These are phyloP conservation scores for Erithacus rubecula DNA, from an alignment of 2,797 vertebrate species.

Conservation along the genomic window DNA sequence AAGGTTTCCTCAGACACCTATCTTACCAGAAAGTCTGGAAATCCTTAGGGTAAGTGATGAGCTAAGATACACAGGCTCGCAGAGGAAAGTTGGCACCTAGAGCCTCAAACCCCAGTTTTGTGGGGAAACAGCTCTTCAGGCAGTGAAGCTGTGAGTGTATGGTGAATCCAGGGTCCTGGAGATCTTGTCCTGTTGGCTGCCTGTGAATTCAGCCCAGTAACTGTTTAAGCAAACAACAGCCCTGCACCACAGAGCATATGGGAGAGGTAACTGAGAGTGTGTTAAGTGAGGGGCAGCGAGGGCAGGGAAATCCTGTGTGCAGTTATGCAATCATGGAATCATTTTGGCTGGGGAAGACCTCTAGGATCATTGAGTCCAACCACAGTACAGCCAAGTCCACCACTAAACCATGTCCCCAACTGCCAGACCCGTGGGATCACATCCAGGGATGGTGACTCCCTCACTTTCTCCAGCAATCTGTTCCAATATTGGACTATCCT, in stretches of 20 bases:
- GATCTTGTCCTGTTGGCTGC: background rate
- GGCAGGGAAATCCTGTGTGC: background rate
- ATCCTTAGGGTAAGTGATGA: background rate
- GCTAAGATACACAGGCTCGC: background rate
- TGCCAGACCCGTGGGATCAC: too few relatives aligned
- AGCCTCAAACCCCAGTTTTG: background rate
- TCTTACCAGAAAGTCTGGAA: conserved; percentile 1
- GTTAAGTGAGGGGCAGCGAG: accelerated
- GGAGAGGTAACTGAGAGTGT: background rate
- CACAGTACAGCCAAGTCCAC: background rate
- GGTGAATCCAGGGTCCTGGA: background rate
- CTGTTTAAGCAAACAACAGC: background rate
- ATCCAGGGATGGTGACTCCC: background rate
- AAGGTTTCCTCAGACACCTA: background rate
- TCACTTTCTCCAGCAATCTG: background rate
- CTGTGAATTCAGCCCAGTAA: background rate
- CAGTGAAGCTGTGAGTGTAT: background rate
- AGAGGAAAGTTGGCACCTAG: background rate
- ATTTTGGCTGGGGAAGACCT: background rate
- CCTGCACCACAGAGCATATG: accelerated
- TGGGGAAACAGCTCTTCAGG: background rate
- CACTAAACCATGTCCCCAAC: background rate
- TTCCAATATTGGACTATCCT: background rate
- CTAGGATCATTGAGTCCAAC: background rate
- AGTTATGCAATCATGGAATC: background rate